These are phyloP conservation scores for Polypedilum vanderplanki DNA, from an alignment of 1,140 invertebrate genomes.

Conservation along the genomic window DNA sequence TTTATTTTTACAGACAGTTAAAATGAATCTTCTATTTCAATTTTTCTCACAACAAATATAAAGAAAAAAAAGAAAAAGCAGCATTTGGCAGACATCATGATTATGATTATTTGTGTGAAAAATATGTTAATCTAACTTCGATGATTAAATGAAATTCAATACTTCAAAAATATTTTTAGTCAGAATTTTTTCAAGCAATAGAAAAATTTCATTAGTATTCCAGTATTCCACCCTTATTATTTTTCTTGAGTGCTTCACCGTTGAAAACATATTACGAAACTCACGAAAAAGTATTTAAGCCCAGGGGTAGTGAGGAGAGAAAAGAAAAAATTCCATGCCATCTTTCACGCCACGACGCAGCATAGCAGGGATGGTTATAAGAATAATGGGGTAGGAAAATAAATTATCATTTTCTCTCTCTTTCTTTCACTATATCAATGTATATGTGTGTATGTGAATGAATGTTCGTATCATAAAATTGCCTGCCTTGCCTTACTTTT, in stretches of 20 bases:
- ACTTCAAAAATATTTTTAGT: no score
- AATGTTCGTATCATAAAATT: slow-evolving; percentile 9
- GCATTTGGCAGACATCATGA: background rate
- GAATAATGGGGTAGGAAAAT: slow-evolving; percentile 12
- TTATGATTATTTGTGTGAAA: background rate
- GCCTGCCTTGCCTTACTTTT: background rate
- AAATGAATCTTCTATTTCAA: no score
- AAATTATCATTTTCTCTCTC: slow-evolving; percentile 7
- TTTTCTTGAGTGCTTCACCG: background rate
- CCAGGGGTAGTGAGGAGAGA: background rate
- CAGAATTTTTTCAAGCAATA: no score
- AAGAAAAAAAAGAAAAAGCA: background rate
- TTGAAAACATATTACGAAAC: slow-evolving; percentile 6
- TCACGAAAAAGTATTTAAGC: slow-evolving; percentile 18
- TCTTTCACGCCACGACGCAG: slow-evolving; percentile 15
- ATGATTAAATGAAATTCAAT: slow-evolving; percentile 14
- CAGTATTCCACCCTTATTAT: background rate
- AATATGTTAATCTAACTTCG: background rate
- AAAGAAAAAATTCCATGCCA: background rate
- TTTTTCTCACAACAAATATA: background rate
- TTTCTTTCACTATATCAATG: background rate
- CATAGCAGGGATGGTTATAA: background rate
- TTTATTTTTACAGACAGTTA: no score
- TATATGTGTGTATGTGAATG: background rate
- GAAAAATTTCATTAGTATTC: background rate